A percentile compares a stretch with the other conserved stretches of the same genome.
These are phyloP conservation scores for Orthosia gothica DNA, from an alignment of 2,888 invertebrate genomes.

Conservation along the genomic window DNA sequence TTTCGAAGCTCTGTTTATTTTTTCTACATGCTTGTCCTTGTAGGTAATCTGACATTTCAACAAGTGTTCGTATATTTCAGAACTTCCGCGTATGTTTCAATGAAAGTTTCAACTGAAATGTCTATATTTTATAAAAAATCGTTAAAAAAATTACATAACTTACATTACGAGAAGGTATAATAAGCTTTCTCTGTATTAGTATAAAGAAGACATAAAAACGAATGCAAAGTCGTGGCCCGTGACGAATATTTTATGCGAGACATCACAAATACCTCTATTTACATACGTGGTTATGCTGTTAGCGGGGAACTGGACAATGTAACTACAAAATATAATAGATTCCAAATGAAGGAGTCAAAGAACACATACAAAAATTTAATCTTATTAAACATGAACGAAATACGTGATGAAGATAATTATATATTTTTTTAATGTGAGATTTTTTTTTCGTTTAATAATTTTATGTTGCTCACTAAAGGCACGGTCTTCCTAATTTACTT, in stretches of 20 bases:
- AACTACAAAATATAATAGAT: slow-evolving; percentile 40
- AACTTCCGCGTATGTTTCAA: neutral
- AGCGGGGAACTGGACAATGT: slow-evolving; percentile 46
- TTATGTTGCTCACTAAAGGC: neutral
- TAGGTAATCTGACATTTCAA: neutral
- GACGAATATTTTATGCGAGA: slow-evolving; percentile 82
- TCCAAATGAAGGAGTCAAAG: slow-evolving; percentile 19
- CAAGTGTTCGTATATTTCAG: neutral
- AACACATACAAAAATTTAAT: slow-evolving; percentile 35
- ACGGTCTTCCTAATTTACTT: neutral
- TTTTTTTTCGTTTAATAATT: neutral
- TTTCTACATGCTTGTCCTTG: neutral
- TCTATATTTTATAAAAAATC: slow-evolving; percentile 17
- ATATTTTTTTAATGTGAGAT: no score
- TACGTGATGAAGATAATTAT: no score
- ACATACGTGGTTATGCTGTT: slow-evolving; percentile 54
- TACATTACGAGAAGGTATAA: slow-evolving; percentile 75
- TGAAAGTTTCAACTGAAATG: neutral
- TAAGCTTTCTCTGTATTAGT: slow-evolving; percentile 84
- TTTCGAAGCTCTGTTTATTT: neutral
- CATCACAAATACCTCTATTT: slow-evolving; percentile 69
- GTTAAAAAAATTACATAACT: slow-evolving; percentile 76
- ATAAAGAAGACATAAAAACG: slow-evolving; percentile 79
- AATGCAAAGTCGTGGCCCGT: slow-evolving; percentile 82
- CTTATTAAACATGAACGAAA: slow-evolving; percentile 1